Evolutionary conservation across 2,113 vertebrate species (phyloP).

Genomic region (Mobula birostris): DNA sequence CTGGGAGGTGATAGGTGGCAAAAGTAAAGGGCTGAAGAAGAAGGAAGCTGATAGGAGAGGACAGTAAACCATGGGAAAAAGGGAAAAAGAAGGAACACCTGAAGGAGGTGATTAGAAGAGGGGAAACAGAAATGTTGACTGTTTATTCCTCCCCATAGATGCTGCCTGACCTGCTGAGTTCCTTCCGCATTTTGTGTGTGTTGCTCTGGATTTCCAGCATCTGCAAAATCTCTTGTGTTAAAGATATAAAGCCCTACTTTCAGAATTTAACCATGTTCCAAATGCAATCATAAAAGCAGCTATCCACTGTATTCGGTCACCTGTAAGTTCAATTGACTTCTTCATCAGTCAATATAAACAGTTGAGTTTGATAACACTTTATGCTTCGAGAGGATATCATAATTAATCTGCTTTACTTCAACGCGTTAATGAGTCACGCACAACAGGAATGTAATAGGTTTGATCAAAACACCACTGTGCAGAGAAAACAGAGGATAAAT

Average conservation of each 20-base stretch:
- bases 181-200: too few species aligned
- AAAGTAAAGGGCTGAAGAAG: too few species aligned
- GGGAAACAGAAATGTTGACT: too few species aligned
- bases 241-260: neutral
- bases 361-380: neutral
- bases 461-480: neutral
- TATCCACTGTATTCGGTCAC: neutral
- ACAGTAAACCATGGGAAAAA: too few species aligned
- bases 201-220: too few species aligned
- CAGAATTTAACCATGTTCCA: neutral
- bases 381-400: neutral
- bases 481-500: neutral
- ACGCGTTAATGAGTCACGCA: neutral
- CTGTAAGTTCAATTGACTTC: neutral
- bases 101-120: too few species aligned
- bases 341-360: neutral
- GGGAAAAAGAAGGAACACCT: too few species aligned
- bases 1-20: too few species aligned
- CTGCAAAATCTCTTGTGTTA: too few species aligned
- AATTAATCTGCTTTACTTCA: neutral
- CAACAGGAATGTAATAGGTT: neutral
- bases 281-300: neutral
- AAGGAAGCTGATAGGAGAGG: too few species aligned
- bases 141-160: too few species aligned
- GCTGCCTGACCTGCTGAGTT: too few species aligned